Conservation (phyloP, 2,113 vertebrate species). For the Trogon melanurus region DNA sequence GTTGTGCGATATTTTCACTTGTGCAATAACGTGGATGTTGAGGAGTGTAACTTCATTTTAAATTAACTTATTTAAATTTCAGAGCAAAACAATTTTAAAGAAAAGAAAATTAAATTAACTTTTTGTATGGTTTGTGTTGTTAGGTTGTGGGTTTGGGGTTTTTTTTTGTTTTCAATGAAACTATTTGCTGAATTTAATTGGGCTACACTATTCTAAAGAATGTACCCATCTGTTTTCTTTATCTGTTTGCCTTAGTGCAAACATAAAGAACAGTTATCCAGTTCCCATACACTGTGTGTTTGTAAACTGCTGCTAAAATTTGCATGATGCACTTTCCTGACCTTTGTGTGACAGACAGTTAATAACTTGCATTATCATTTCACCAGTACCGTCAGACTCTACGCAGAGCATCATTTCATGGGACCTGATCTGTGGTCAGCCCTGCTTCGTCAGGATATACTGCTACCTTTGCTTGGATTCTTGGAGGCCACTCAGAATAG, state of each 20-base stretch:
- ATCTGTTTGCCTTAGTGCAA: not conserved
- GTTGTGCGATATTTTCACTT: not conserved
- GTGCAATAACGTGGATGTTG: not conserved
- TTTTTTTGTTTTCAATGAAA: not conserved
- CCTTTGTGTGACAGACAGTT: fast-evolving
- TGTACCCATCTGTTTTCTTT: not conserved
- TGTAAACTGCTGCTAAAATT: not conserved
- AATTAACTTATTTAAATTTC: not conserved
- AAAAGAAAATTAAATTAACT: not conserved
- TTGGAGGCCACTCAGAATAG: not conserved
- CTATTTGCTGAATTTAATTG: not conserved
- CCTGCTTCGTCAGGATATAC: not conserved
- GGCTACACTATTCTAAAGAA: not conserved
- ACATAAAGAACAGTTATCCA: not conserved
- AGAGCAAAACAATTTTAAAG: not conserved
- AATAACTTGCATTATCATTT: not conserved
- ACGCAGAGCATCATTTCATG: not conserved
- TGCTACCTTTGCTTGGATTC: not conserved
- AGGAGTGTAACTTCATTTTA: not conserved
- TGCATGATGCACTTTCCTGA: not conserved
- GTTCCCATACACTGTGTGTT: not conserved
- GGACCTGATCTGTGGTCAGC: not conserved
- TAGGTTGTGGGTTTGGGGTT: too few relatives aligned
- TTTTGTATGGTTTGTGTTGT: not conserved
- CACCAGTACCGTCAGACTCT: not conserved